Conservation (phyloP, 1,140 invertebrate species). For the Sipha flava region DNA sequence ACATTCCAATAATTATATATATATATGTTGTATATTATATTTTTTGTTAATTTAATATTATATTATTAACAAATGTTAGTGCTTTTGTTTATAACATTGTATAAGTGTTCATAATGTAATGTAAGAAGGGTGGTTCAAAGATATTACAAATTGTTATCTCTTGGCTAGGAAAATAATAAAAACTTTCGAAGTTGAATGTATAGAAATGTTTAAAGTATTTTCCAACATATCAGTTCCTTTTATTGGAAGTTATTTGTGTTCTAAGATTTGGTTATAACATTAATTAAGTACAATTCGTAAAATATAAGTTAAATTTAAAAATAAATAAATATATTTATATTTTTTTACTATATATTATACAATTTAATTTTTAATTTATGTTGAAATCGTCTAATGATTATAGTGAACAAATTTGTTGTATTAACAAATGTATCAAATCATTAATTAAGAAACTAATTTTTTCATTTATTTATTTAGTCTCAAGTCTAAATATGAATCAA, state of each 20-base stretch:
- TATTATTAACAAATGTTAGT: background rate
- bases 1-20: background rate
- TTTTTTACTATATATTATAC: background rate
- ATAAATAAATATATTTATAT: background rate
- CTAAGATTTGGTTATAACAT: background rate
- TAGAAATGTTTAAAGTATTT: background rate
- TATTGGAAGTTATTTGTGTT: background rate
- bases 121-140: background rate
- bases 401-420: background rate
- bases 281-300: background rate
- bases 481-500: background rate
- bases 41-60: background rate
- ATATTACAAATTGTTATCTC: background rate
- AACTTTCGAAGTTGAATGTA: too few relatives aligned
- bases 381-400: background rate
- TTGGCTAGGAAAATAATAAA: background rate
- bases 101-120: background rate
- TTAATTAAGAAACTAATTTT: background rate
- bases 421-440: background rate
- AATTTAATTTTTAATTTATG: background rate
- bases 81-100: background rate
- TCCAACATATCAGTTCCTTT: background rate
- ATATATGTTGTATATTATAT: background rate
- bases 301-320: background rate
- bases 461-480: too few relatives aligned